These are phyloP conservation scores for Dascyllus trimaculatus DNA, from an alignment of 2,113 vertebrate species.

Conservation along the genomic window DNA sequence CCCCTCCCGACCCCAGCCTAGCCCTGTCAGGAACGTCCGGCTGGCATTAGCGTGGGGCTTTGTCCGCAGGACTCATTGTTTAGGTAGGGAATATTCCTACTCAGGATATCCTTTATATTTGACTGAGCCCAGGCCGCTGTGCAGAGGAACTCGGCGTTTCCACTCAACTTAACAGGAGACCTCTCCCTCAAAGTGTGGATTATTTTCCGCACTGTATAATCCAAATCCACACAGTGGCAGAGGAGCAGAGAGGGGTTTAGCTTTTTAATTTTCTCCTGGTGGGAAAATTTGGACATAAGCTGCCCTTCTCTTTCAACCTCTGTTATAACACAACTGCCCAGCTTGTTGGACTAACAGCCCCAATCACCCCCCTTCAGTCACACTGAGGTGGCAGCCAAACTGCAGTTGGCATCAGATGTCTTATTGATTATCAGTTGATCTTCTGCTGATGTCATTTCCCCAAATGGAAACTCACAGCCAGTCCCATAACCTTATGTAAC, in stretches of 20 bases:
- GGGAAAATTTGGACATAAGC: conserved; percentile 48
- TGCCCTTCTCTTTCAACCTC: not conserved
- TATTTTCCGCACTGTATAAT: conserved; percentile 63
- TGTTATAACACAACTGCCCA: conserved; percentile 32
- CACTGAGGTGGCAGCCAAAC: not conserved
- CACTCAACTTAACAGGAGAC: conserved; percentile 51
- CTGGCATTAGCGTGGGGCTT: conserved; percentile 50
- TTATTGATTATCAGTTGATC: conserved; percentile 45
- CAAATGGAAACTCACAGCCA: conserved; percentile 37
- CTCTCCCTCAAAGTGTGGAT: conserved; percentile 51
- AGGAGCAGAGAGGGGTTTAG: conserved; percentile 45
- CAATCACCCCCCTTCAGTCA: not conserved
- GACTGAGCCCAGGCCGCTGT: conserved; percentile 48
- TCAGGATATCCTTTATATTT: conserved; percentile 76
- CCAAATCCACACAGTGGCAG: conserved; percentile 64
- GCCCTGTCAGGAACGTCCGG: conserved; percentile 61
- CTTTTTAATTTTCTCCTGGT: conserved; percentile 61
- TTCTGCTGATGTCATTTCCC: conserved; percentile 49
- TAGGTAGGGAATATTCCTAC: conserved; percentile 54
- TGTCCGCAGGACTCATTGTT: conserved; percentile 61
- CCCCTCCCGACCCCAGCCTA: not conserved
- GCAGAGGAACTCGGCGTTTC: conserved; percentile 62
- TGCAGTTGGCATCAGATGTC: not conserved
- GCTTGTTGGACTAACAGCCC: not conserved
- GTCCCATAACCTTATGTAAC: conserved; percentile 37